Base-by-base conservation (phyloP, 2,888 invertebrate species). In the Halocaridina rubra region DNA sequence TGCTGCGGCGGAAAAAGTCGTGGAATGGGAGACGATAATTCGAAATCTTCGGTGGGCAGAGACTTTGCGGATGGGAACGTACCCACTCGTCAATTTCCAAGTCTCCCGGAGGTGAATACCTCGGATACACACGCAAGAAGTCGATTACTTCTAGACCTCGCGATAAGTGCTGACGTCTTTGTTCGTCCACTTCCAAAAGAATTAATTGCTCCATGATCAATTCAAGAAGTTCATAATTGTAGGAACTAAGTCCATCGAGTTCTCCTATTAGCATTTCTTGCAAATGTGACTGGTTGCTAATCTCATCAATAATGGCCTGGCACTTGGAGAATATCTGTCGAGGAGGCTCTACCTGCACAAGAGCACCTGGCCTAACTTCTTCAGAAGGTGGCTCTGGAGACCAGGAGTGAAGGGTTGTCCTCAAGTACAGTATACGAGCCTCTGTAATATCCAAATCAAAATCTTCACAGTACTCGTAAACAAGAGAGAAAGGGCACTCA, bases 141-240 rank as follows among this genome's bases (percentile, higher is more conserved):
- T 75, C 80, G n/a, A 88, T 30, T 22, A 88, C 69, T 13, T 88
- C 81, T 22, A 86, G 59, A 2, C 86, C 88, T 71, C 88, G 72
- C 27, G 72, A 33, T 27, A 80, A 33, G 29, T 74, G 5, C 22
- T 80, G 53, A 13, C 19, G 7, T 4, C 80, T 72, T 2, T 72
- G 29, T 3, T 24, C 13, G 13, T 84, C 69, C 8, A 69, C 67
- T 30, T 86, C 71, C 24, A 86, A 78, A 7, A 29, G 27, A 16
- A 61, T 57, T 16, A 86, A 39, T 16, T 81, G 72, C 19, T 74
- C 39, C 8, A 88, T 29, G 1, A 88, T 69, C 29, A 84, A 32
- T 19, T 86, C 69, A 16, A 88, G 67, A 7, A 86, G 29, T 27
- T 88, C 88, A 82, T 86, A 88, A 59, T 86, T 86, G 75, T 88